Percentiles rank a stretch among this genome's conserved stretches.
Evolutionary conservation across 2,888 invertebrate genomes (phyloP).

Genomic region (Microplitis manilae): DNA sequence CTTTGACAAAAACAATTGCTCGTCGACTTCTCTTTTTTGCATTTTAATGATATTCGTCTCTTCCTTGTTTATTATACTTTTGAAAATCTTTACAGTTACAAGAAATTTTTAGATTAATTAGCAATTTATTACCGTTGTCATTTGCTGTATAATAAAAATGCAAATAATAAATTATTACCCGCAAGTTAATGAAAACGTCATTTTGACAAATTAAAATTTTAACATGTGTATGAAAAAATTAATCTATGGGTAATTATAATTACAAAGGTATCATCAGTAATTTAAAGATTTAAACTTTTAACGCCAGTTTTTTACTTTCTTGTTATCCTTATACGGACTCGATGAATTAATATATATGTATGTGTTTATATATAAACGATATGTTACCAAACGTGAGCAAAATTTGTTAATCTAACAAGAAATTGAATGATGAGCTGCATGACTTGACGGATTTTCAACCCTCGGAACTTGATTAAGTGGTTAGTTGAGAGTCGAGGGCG

Average conservation of each 20-base stretch:
- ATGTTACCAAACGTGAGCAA: constrained; percentile 18
- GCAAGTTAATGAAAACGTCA: neutral
- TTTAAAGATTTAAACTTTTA: constrained; percentile 8
- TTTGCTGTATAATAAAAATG: neutral
- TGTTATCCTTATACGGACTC: neutral
- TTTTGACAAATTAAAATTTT: neutral
- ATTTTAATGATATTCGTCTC: neutral
- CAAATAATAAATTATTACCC: neutral
- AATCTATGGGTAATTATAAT: neutral
- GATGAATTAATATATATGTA: constrained; percentile 14
- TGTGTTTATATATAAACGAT: neutral
- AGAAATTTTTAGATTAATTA: neutral
- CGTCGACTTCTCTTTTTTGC: neutral
- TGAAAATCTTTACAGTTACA: neutral
- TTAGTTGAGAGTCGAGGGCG: constrained; percentile 11
- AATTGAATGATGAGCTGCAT: constrained; percentile 24
- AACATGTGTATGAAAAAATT: neutral
- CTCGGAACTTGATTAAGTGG: constrained; percentile 26
- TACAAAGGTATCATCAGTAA: constrained; percentile 2
- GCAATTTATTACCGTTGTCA: neutral
- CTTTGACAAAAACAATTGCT: neutral
- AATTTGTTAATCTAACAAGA: constrained; percentile 19
- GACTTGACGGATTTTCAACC: constrained; percentile 32
- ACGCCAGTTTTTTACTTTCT: constrained; percentile 7
- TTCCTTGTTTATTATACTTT: neutral